Evolutionary conservation across 2,113 vertebrate species (phyloP).

Genomic region (Colius striatus): DNA sequence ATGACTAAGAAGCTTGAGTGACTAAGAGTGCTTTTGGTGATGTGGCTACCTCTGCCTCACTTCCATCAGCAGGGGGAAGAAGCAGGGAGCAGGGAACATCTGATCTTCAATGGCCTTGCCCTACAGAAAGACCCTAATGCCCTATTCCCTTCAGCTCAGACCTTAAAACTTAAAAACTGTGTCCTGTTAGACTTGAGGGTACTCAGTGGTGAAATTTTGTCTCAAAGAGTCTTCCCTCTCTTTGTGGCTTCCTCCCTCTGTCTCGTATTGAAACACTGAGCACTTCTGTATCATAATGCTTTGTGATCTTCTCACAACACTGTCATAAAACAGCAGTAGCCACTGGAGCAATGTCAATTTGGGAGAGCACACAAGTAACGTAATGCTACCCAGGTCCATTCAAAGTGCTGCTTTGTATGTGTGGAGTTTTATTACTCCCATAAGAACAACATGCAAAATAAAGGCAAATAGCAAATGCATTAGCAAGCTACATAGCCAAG

Average conservation of each 20-base stretch:
- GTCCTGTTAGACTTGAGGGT: background rate
- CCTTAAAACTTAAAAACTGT: background rate
- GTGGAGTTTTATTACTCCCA: background rate
- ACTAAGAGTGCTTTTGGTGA: background rate
- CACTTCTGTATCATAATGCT: background rate
- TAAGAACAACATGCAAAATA: background rate
- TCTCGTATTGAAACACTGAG: background rate
- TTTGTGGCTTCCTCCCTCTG: background rate
- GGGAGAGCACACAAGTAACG: background rate
- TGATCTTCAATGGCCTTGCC: background rate
- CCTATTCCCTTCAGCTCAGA: background rate
- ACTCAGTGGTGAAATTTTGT: background rate
- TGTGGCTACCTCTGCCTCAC: background rate
- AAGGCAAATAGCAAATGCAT: background rate
- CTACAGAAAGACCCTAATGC: background rate
- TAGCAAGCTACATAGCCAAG: background rate
- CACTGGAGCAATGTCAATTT: accelerated
- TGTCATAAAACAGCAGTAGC: background rate
- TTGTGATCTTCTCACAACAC: background rate
- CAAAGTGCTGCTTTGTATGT: background rate
- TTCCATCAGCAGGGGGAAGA: background rate
- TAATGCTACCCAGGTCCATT: background rate
- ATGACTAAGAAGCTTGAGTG: background rate
- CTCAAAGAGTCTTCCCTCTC: background rate
- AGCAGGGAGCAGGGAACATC: accelerated